phyloP scores from a whole-genome alignment of 2,888 invertebrate genomes.

The Drosophila nigricruria region DNA sequence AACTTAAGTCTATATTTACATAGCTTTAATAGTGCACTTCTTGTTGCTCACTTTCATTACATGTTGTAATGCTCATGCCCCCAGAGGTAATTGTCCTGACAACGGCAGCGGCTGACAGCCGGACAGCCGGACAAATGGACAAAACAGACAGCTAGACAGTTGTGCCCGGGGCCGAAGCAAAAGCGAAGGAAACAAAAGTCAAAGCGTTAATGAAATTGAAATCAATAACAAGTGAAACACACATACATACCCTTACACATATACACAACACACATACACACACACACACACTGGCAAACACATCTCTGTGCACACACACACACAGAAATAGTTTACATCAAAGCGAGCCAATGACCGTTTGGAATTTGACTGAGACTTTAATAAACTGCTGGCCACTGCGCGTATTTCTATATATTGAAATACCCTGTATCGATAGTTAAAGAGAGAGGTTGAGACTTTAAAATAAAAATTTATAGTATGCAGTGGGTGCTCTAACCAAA shows the following conservation, averaged over 20 bases:
- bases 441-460: neutral
- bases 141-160: conserved; percentile 42
- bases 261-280: conserved; percentile 5
- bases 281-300: neutral
- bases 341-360: conserved; percentile 28
- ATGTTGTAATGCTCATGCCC: conserved; percentile 27
- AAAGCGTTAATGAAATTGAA: conserved; percentile 79
- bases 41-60: conserved; percentile 32
- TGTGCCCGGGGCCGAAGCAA: conserved; percentile 3
- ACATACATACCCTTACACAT: neutral
- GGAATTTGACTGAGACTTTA: conserved; percentile 20
- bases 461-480: neutral
- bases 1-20: neutral
- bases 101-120: conserved; percentile 46
- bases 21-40: conserved; percentile 4
- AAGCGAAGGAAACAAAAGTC: conserved; percentile 25
- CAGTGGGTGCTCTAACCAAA: neutral
- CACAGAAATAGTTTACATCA: conserved; percentile 8
- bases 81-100: conserved; percentile 42
- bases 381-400: conserved; percentile 6
- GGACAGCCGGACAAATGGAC: conserved; percentile 13
- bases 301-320: neutral
- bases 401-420: neutral
- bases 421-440: neutral
- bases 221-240: conserved; percentile 58